Conservation (phyloP, 2,888 invertebrate genomes). For the Mythimna ferrago region DNA sequence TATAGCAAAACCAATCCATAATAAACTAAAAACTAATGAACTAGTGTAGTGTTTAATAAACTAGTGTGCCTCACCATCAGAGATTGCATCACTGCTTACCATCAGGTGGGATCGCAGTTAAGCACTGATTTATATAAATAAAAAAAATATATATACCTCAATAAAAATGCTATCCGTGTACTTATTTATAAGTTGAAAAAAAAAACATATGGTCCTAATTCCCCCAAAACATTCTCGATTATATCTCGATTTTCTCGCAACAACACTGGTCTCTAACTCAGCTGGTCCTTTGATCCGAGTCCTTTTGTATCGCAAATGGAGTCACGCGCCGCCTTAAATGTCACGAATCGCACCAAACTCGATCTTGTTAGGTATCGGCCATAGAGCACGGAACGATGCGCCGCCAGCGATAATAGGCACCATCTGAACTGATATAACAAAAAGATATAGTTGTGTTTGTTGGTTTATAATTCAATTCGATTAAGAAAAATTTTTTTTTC, state of each 20-base stretch:
- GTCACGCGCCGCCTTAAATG: slow-evolving; percentile 84
- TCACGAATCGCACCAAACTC: slow-evolving; percentile 79
- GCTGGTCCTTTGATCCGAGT: slow-evolving; percentile 76
- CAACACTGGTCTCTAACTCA: slow-evolving; percentile 55
- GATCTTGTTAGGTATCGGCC: slow-evolving; percentile 71
- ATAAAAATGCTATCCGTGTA: too few relatives aligned
- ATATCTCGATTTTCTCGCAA: slow-evolving; percentile 36
- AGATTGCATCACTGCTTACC: too few relatives aligned
- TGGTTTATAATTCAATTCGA: too few relatives aligned
- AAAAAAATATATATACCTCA: too few relatives aligned
- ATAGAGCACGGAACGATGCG: not conserved
- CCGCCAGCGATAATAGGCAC: not conserved
- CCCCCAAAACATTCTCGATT: slow-evolving; percentile 32
- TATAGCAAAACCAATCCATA: not conserved
- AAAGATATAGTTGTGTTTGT: too few relatives aligned
- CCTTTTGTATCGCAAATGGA: slow-evolving; percentile 82
- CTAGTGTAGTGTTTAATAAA: too few relatives aligned
- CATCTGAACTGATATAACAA: too few relatives aligned
- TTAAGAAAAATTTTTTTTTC: too few relatives aligned
- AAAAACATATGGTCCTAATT: slow-evolving; percentile 8
- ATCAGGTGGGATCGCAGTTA: too few relatives aligned
- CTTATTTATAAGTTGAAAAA: not conserved
- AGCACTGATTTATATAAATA: too few relatives aligned
- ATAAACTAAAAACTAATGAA: too few relatives aligned
- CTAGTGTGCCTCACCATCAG: too few relatives aligned